Evolutionary conservation across 2,797 vertebrate species (phyloP).

Genomic region (Artibeus lituratus): DNA sequence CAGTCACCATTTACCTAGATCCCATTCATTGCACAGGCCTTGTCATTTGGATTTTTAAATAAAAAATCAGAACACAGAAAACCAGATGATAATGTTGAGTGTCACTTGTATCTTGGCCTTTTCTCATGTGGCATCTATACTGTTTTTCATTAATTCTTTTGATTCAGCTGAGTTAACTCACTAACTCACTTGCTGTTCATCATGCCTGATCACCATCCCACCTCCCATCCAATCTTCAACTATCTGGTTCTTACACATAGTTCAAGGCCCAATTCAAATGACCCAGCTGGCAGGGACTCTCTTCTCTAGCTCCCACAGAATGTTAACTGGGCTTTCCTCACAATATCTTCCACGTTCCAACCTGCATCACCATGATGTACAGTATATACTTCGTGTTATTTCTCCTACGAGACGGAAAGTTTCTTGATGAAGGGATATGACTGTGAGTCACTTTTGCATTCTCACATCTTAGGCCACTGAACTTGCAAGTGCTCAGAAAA

Average conservation of each 20-base stretch:
- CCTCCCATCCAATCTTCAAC: not conserved
- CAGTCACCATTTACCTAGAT: not conserved
- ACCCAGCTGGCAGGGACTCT: not conserved
- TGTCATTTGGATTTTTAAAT: slow-evolving; percentile 37
- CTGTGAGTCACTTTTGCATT: not conserved
- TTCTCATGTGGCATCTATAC: not conserved
- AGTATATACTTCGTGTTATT: not conserved
- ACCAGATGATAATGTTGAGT: not conserved
- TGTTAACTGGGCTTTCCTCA: not conserved
- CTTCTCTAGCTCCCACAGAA: not conserved
- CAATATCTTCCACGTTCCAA: not conserved
- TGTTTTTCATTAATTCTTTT: slow-evolving; percentile 11
- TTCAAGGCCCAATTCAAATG: not conserved
- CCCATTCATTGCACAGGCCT: not conserved
- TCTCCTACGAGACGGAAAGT: not conserved
- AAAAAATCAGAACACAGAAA: not conserved
- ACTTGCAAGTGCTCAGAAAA: slow-evolving; percentile 11
- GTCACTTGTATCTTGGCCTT: not conserved
- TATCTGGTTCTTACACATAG: not conserved
- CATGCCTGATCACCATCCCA: not conserved
- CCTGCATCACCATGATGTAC: not conserved
- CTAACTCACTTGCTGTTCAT: not conserved
- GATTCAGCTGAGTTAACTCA: not conserved
- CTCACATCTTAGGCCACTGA: not conserved
- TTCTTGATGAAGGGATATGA: not conserved